Evolutionary conservation across 2,888 invertebrate species (phyloP), one percentile per base, ranked within the genome.

Genomic region (Eupithecia inturbata): DNA sequence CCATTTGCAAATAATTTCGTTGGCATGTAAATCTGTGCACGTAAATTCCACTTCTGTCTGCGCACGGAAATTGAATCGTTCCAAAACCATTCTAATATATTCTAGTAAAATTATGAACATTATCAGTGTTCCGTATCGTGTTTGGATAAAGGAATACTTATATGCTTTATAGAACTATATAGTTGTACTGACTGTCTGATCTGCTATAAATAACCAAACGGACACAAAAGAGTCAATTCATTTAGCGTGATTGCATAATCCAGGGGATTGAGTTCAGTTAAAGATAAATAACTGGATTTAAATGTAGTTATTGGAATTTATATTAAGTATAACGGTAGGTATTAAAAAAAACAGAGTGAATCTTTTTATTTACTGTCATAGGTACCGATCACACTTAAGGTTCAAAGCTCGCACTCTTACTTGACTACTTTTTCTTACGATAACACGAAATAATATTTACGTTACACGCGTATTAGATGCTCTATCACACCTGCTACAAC

Each of bases 1-100:
- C 88, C 89, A 89, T 92, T 92, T 92, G 89, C 88, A 91, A 93
- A 92, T 92, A 92, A 92, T 93, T 92, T 90, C 90, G 89, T 88
- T 88, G 91, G 89, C 89, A 91, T 92, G 91, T 92, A 93, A 92
- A 94, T 93, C 91, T 90, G 91, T 87, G 90, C 92, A 91, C 93
- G 93, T 94, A 94, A 93, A 94, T 94, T 92, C 88, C 86, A 85
- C 83, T 87, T 88, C 92, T 94, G 93, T 93, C 93, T 92, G 90
- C 90, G 90, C 89, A 88, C 90, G 93, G 94, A 93, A 93, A 94
- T 94, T 93, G 93, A 93, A 94, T 92, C 91, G 92, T 91, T 91
- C 88, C 87, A 90, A 89, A 89, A 91, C 90, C 91, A 91, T 90
- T 87, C 87, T 90, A 88, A 92, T 91, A 91, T 89, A 91, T 74